Percentiles rank a stretch among this genome's conserved stretches.
Conservation (phyloP, 1,140 invertebrate genomes). For the Drosophila mojavensis region DNA sequence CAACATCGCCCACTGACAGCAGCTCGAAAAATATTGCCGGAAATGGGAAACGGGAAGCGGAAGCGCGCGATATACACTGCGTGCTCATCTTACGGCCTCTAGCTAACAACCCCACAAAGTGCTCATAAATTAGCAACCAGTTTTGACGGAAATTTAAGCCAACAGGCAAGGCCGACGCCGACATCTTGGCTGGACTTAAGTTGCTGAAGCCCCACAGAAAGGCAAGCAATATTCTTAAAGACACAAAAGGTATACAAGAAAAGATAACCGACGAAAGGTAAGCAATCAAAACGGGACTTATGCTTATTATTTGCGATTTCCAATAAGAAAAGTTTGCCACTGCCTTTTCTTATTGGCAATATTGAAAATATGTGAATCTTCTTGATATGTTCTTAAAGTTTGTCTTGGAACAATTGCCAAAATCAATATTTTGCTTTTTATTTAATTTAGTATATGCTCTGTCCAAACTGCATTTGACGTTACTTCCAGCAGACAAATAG, state of each 20-base stretch:
- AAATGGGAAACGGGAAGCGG: slow-evolving; percentile 42
- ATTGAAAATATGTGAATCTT: background rate
- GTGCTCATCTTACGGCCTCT: slow-evolving; percentile 60
- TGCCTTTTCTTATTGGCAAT: background rate
- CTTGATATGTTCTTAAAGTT: background rate
- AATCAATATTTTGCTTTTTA: background rate
- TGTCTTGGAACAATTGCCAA: background rate
- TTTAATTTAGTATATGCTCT: too few species aligned
- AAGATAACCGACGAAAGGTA: background rate
- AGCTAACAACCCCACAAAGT: slow-evolving; percentile 27
- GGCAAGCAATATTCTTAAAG: slow-evolving; percentile 24
- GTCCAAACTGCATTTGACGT: background rate
- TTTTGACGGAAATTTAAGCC: slow-evolving; percentile 76
- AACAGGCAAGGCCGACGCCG: slow-evolving; percentile 18
- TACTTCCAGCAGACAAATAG: background rate
- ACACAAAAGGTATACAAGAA: slow-evolving; percentile 5
- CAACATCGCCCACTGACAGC: slow-evolving; percentile 17
- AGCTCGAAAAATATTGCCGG: slow-evolving; percentile 30
- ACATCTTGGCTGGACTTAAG: slow-evolving; percentile 9
- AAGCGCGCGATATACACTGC: slow-evolving; percentile 32
- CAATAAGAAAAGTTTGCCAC: background rate
- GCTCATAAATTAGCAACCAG: slow-evolving; percentile 71
- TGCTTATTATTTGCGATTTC: background rate
- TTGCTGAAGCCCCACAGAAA: slow-evolving; percentile 1
- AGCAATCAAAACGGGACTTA: background rate